Base-by-base conservation (phyloP, 2,888 invertebrate species). In the Drosophila emarginata region DNA sequence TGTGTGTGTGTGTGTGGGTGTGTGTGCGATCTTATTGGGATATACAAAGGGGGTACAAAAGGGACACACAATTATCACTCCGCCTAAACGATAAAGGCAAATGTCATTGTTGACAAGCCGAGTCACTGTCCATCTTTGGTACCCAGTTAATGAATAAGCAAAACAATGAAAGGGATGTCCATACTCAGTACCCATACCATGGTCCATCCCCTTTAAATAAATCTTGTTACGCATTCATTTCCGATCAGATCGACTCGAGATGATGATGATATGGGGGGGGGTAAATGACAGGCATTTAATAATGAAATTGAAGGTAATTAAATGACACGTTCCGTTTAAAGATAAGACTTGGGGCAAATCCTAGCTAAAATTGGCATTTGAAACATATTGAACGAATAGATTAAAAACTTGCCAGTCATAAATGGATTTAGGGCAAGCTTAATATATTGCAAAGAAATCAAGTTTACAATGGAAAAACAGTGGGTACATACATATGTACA, bases 121-220 rank as follows among this genome's bases (percentile, higher is more conserved):
- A 45, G 45, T 45, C 45, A 45, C 21, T 45, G 45, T 45, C 45
- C 45, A 21, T 15, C 21, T 45, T 45, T 21, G 18, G 11, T 21
- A 45, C 21, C 45, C 18, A 45, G 69, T 71, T 78, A 83, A 83
- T 83, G 86, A 83, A 83, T 76, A 80, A 62, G 72, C 80, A 70
- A 78, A 74, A 83, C 74, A 76, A 28, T 18, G 28, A 74, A 60
- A 74, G 67, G 60, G 66, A 71, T 68, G 26, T 45, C 45, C 21
- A 45, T 21, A 45, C 18, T 45, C 45, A 21, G 21, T 32, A 32
- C 12, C 45, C 18, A 21, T 12, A 11, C 12, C 18, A 11, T 4
- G 14, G 37, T 37, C 37, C 45, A 60, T 76, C 68, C 79, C 68
- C 76, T 76, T 79, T 64, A 39, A 73, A 76, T 76, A 77, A 77